These are phyloP conservation scores for Lasioglossum baleicum DNA, from an alignment of 1,140 invertebrate genomes.

Conservation along the genomic window DNA sequence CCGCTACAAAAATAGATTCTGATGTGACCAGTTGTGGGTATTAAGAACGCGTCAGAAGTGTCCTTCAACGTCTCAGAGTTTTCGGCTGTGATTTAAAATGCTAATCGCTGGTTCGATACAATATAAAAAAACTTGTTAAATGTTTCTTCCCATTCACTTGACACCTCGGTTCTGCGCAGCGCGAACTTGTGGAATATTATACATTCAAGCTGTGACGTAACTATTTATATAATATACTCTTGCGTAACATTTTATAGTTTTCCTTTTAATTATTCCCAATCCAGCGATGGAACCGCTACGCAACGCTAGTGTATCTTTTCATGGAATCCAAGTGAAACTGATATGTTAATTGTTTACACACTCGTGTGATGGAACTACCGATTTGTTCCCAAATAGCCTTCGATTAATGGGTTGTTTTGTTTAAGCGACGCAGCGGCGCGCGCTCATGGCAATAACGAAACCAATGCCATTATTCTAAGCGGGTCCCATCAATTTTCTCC, in stretches of 20 bases:
- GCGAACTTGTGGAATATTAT: neutral
- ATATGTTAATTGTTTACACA: neutral
- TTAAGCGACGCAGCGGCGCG: neutral
- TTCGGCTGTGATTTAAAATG: neutral
- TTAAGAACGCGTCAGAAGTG: too few relatives aligned
- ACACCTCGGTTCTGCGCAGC: too few relatives aligned
- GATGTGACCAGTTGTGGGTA: neutral
- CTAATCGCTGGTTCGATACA: neutral
- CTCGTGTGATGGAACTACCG: neutral
- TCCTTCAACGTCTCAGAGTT: neutral
- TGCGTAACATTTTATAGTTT: too few relatives aligned
- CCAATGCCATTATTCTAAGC: neutral
- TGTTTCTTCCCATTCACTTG: too few relatives aligned
- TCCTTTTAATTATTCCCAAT: too few relatives aligned
- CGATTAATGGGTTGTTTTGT: slow-evolving; percentile 1
- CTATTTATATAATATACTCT: too few relatives aligned
- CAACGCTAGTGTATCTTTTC: neutral
- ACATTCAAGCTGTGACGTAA: too few relatives aligned
- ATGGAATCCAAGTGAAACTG: neutral
- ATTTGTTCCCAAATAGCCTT: neutral
- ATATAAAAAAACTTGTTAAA: neutral
- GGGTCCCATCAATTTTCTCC: neutral
- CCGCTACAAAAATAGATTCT: neutral
- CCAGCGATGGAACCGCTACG: too few relatives aligned
- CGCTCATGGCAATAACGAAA: neutral